Evolutionary conservation across 2,888 invertebrate genomes (phyloP), one percentile per base, ranked within the genome.

Genomic region (Mellilla xanthometata): DNA sequence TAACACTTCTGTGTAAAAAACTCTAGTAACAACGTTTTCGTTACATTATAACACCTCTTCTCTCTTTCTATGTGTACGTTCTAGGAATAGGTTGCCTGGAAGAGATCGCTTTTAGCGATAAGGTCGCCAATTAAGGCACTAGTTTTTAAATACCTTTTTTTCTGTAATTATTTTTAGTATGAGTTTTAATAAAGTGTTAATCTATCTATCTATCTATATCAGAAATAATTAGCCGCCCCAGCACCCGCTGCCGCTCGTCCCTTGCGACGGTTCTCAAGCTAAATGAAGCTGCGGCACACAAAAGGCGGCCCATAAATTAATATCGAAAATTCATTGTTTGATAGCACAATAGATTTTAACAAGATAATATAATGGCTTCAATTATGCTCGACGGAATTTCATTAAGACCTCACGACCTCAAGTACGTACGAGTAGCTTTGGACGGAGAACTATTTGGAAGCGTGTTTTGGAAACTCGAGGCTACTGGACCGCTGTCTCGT

Each of bases 321-420:
- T 68, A 65, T 54, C 38, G 45, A 45, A 53, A 43, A 46, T 38
- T 58, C 67, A 76, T 83, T 83, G 81, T 81, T 73, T 66, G 68
- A 57, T 52, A 58, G 31, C 52, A 81, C 82, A 83, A 84, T 85
- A 76, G 81, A 70, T 73, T 73, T 72, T 81, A 85, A 84, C 80
- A 68, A 81, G 72, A 68, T 68, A 67, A 68, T 68, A 67, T 80
- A 81, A 83, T 80, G 62, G 74, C 62, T 54, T 63, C 76, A 77
- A 81, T 85, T 83, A 81, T 60, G 60, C 51, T 51, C 58, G 56
- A 56, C 43, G 77, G 79, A 81, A 83, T 84, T 84, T 83, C 81
- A 84, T 85, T 83, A 81, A 65, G 69, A 62, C 60, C 60, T 58
- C 57, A 60, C 57, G 53, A 65, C 62, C 61, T 52, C 53, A 50